phyloP scores from a whole-genome alignment of 1,140 invertebrate species.

The Papilio dardanus region DNA sequence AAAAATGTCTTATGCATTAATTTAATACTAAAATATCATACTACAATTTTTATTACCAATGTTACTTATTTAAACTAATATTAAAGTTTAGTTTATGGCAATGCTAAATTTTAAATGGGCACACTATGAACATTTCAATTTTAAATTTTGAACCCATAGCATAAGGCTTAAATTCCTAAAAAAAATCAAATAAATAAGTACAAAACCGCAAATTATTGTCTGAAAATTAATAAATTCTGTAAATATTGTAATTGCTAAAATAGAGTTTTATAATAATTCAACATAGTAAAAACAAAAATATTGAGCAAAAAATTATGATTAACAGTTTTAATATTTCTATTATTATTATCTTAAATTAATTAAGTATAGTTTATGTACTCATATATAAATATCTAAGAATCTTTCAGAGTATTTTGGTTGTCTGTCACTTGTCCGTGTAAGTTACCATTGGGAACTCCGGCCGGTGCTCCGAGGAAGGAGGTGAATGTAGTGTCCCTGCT shows the following conservation, averaged over 20 bases:
- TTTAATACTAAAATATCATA: background rate
- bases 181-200: background rate
- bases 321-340: too few species aligned
- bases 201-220: background rate
- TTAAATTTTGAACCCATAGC: background rate
- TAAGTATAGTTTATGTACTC: too few species aligned
- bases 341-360: too few species aligned
- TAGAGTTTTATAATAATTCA: background rate
- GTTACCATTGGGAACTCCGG: slow-evolving; percentile 59
- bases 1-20: background rate
- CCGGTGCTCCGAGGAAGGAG: slow-evolving; percentile 84
- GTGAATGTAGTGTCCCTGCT: slow-evolving; percentile 88
- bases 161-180: background rate
- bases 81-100: background rate
- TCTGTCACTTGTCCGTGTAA: slow-evolving; percentile 49
- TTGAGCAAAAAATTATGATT: too few species aligned
- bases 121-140: background rate
- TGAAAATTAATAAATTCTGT: background rate
- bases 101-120: background rate
- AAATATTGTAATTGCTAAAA: background rate
- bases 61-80: background rate
- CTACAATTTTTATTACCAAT: background rate
- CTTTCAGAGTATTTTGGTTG: slow-evolving; percentile 44
- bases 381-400: slow-evolving; percentile 34
- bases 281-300: too few species aligned